These are phyloP conservation scores for Aepyceros melampus DNA, from an alignment of 2,113 vertebrate species.

Conservation along the genomic window DNA sequence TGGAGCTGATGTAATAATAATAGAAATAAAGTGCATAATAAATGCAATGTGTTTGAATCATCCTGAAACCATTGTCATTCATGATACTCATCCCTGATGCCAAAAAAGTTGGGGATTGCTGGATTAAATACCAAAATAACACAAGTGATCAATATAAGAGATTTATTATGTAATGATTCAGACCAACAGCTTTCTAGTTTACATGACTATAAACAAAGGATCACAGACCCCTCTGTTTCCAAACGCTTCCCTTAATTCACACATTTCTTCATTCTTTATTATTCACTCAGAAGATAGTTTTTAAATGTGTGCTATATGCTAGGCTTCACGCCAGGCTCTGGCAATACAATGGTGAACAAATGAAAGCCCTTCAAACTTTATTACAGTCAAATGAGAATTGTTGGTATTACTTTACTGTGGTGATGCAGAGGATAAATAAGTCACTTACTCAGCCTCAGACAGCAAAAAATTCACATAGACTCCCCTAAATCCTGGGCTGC, in stretches of 20 bases:
- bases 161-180: background rate
- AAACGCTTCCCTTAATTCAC: background rate
- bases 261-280: background rate
- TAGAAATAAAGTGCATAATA: background rate
- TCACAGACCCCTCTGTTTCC: background rate
- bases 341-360: background rate
- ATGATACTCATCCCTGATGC: background rate
- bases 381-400: background rate
- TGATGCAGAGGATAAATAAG: background rate
- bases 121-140: background rate
- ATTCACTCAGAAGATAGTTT: background rate
- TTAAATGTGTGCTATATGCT: background rate
- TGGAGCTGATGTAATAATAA: background rate
- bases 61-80: background rate
- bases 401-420: background rate
- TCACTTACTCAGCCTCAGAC: background rate
- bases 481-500: background rate
- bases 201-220: background rate
- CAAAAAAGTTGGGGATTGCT: background rate
- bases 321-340: background rate
- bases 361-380: no score
- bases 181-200: background rate
- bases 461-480: background rate
- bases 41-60: background rate
- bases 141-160: background rate